Evolutionary conservation across 2,113 vertebrate genomes (phyloP).

Genomic region (Semnornis frantzii): DNA sequence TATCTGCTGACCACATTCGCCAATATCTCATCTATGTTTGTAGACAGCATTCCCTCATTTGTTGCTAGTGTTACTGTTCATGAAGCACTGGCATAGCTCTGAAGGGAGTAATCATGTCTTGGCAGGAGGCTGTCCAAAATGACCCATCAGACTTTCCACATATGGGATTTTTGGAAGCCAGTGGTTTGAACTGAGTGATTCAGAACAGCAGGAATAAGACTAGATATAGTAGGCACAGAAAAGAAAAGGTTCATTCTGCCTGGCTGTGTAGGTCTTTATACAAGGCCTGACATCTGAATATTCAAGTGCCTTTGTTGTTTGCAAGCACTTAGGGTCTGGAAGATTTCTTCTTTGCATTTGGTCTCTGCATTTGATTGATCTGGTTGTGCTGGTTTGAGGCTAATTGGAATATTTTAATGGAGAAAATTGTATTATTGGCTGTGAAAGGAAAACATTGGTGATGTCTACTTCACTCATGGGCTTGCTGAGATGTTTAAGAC

Average conservation of each 20-base stretch:
- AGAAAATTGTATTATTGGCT: too few species aligned
- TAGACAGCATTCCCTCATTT: background rate
- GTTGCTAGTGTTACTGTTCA: background rate
- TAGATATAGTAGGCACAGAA: constrained; percentile 13
- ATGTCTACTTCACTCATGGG: too few species aligned
- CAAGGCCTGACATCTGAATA: background rate
- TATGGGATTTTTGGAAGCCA: constrained; percentile 10
- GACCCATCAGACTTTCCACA: constrained; percentile 9
- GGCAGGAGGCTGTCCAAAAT: constrained; percentile 50
- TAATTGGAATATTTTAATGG: too few species aligned
- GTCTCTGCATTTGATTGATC: background rate
- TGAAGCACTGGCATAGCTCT: background rate
- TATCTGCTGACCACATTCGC: background rate
- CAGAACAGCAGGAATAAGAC: constrained; percentile 25
- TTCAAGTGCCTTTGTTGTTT: constrained; percentile 4
- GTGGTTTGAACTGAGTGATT: constrained; percentile 40
- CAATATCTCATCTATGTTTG: background rate
- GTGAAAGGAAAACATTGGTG: too few species aligned
- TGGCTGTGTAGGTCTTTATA: background rate
- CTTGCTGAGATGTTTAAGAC: too few species aligned
- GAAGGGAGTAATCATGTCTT: constrained; percentile 19
- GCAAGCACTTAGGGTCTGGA: background rate
- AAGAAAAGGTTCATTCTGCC: background rate
- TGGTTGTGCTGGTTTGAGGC: too few species aligned
- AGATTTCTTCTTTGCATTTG: background rate